phyloP scores from a whole-genome alignment of 2,888 invertebrate species.

The Drepanosiphum platanoidis region DNA sequence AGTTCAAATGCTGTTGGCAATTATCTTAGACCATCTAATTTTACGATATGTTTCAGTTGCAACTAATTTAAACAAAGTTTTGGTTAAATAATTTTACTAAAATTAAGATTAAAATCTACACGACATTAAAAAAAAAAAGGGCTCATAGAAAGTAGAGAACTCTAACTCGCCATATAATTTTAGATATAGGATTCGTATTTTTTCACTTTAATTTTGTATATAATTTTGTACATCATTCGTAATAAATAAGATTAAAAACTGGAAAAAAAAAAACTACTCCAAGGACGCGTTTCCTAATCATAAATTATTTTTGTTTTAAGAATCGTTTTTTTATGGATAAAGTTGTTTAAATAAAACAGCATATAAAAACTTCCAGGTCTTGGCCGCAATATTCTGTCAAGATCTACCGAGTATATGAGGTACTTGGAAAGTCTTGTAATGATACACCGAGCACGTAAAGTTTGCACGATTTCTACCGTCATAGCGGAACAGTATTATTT shows the following conservation, averaged over 20 bases:
- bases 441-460: slow-evolving; percentile 33
- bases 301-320: slow-evolving; percentile 29
- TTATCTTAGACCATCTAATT: too few species aligned
- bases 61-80: too few species aligned
- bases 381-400: slow-evolving; percentile 15
- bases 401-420: slow-evolving; percentile 23
- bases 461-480: background rate
- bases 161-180: too few species aligned
- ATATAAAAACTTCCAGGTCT: slow-evolving; percentile 20
- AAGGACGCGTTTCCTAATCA: slow-evolving; percentile 3
- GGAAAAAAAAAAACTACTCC: background rate
- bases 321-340: slow-evolving; percentile 21
- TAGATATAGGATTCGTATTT: background rate
- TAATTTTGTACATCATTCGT: too few species aligned
- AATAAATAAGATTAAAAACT: background rate
- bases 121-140: too few species aligned
- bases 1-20: too few species aligned
- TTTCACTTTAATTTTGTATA: too few species aligned
- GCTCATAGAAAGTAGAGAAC: too few species aligned
- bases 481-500: slow-evolving; percentile 30
- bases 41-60: too few species aligned
- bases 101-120: too few species aligned
- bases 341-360: slow-evolving; percentile 44
- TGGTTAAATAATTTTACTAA: background rate
- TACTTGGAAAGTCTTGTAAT: slow-evolving; percentile 39